Evolutionary conservation across 2,888 invertebrate species (phyloP).

Genomic region (Drosophila koepferae): DNA sequence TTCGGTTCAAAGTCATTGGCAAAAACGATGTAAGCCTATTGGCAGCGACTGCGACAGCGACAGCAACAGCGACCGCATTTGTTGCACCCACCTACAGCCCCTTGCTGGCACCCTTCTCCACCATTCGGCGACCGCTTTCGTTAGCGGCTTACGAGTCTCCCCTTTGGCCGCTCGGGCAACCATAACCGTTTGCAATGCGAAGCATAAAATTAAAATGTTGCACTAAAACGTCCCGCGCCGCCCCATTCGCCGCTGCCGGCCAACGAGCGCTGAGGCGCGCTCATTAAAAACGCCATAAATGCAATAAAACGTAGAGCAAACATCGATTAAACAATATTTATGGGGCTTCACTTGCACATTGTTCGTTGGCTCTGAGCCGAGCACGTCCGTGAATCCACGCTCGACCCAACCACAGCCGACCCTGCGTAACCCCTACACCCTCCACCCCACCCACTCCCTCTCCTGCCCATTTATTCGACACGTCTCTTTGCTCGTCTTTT

Average conservation of each 20-base stretch:
- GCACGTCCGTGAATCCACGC: conserved; percentile 59
- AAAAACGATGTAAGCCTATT: conserved; percentile 77
- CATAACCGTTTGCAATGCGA: conserved; percentile 49
- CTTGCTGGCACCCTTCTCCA: neutral
- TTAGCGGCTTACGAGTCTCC: conserved; percentile 55
- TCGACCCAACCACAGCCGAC: conserved; percentile 19
- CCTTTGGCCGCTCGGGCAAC: conserved; percentile 38
- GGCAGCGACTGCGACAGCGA: conserved; percentile 33
- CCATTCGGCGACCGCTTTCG: conserved; percentile 29
- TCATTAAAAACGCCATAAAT: conserved; percentile 85
- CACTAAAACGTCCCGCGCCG: conserved; percentile 42
- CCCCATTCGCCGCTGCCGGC: conserved; percentile 10
- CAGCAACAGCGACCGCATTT: conserved; percentile 54
- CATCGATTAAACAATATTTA: conserved; percentile 85
- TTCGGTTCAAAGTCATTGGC: conserved; percentile 82
- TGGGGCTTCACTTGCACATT: conserved; percentile 84
- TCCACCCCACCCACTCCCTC: neutral
- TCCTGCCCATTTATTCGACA: neutral
- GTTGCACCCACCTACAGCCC: conserved; percentile 9
- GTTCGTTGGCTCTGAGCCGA: conserved; percentile 77
- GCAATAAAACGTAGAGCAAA: conserved; percentile 85
- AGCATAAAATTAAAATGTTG: conserved; percentile 84
- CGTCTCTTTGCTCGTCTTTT: conserved; percentile 20
- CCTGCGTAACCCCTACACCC: neutral
- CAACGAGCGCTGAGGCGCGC: conserved; percentile 68